These are phyloP conservation scores for Pangasius djambal DNA, from an alignment of 2,797 vertebrate genomes.

Conservation along the genomic window DNA sequence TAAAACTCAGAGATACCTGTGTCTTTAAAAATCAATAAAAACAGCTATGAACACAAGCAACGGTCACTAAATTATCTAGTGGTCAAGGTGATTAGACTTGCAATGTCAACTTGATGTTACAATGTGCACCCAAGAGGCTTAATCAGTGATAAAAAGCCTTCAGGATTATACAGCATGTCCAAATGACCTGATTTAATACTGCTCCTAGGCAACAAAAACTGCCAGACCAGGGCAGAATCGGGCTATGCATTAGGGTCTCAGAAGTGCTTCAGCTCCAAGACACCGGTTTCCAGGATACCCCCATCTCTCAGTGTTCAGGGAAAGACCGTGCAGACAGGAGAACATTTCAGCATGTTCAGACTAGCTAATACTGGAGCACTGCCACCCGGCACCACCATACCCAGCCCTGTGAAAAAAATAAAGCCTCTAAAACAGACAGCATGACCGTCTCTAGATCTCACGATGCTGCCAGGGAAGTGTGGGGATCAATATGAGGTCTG, in stretches of 20 bases:
- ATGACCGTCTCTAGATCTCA: background rate
- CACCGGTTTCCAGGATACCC: slow-evolving; percentile 4
- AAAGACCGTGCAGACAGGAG: background rate
- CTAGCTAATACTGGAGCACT: slow-evolving; percentile 47
- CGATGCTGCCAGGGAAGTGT: background rate
- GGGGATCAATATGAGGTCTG: background rate
- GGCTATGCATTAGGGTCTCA: background rate
- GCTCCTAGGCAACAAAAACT: background rate
- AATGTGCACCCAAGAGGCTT: background rate
- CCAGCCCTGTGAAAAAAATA: background rate
- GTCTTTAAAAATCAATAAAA: slow-evolving; percentile 14
- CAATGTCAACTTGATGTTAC: background rate
- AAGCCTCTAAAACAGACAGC: background rate
- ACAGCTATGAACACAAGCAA: background rate
- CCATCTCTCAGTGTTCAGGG: slow-evolving; percentile 1
- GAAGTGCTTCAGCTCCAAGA: background rate
- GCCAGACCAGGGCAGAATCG: background rate
- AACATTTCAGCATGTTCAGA: slow-evolving; percentile 38
- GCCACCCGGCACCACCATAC: slow-evolving; percentile 41
- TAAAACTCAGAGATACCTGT: background rate
- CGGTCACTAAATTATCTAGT: background rate
- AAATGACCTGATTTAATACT: slow-evolving; percentile 5
- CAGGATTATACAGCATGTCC: slow-evolving; percentile 14
- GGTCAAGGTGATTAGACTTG: background rate
- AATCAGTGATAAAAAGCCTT: background rate